phyloP scores from a whole-genome alignment of 2,888 invertebrate genomes.

The Tenthredo notha region DNA sequence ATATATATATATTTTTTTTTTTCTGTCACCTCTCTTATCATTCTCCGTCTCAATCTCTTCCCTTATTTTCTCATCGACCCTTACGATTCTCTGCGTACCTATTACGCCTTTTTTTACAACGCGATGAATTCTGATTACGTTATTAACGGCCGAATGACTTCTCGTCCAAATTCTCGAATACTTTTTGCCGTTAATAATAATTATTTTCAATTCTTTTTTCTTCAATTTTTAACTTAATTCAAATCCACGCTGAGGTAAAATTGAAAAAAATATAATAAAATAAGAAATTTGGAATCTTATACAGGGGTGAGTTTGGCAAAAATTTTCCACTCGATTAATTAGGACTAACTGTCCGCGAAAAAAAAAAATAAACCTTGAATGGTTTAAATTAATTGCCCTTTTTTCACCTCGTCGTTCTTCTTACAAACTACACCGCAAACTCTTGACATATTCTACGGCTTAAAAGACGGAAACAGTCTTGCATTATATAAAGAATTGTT shows the following conservation, averaged over 20 bases:
- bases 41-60: neutral
- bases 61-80: neutral
- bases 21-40: neutral
- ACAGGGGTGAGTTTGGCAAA: neutral
- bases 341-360: neutral
- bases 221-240: neutral
- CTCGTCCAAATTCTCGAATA: neutral
- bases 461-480: neutral
- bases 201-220: neutral
- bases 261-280: neutral
- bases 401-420: neutral
- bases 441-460: constrained; percentile 37
- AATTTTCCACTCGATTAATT: neutral
- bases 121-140: constrained; percentile 38
- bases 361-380: neutral
- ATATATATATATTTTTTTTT: neutral
- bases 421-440: neutral
- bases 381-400: neutral
- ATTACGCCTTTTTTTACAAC: neutral
- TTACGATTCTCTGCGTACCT: constrained; percentile 7
- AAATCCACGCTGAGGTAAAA: neutral
- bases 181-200: constrained; percentile 9
- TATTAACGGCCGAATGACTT: constrained; percentile 17
- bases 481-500: neutral
- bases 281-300: neutral